Conservation (phyloP, 2,888 invertebrate species). For the Drosophila nr. perissopoda region DNA sequence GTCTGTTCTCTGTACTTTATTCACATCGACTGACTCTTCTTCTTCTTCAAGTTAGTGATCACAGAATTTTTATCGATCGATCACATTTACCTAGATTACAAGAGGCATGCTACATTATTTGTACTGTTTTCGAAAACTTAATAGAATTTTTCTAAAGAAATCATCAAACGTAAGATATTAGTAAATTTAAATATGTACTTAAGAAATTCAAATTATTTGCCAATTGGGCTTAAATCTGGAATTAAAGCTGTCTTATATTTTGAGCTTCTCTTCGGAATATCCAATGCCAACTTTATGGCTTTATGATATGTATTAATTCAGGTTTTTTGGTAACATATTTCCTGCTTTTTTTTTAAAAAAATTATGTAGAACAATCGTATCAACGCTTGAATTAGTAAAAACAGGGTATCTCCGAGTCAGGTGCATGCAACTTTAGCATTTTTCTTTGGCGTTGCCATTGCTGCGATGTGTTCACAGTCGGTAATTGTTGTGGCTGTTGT, state of each 20-base stretch:
- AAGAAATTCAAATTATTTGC: background rate
- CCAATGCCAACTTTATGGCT: background rate
- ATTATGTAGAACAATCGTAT: background rate
- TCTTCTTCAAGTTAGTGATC: too few relatives aligned
- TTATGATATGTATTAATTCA: background rate
- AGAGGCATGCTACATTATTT: too few relatives aligned
- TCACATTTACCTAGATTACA: too few relatives aligned
- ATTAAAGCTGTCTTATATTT: background rate
- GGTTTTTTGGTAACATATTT: background rate
- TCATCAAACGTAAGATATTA: background rate
- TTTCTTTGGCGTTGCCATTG: conserved; percentile 19
- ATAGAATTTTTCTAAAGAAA: background rate
- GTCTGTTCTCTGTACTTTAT: too few relatives aligned
- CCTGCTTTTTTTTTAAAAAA: background rate
- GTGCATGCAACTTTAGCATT: background rate
- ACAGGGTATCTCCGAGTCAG: conserved; percentile 8
- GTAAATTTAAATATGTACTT: background rate
- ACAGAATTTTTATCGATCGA: too few relatives aligned
- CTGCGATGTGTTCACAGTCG: conserved; percentile 49
- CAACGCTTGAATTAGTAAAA: background rate
- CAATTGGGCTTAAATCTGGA: background rate
- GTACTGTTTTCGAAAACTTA: background rate
- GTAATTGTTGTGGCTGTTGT: conserved; percentile 56
- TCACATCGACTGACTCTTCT: too few relatives aligned
- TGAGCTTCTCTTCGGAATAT: background rate